Percentiles rank a stretch among this genome's conserved stretches.
phyloP scores from a whole-genome alignment of 1,140 invertebrate species.

The Ridgeia piscesae region DNA sequence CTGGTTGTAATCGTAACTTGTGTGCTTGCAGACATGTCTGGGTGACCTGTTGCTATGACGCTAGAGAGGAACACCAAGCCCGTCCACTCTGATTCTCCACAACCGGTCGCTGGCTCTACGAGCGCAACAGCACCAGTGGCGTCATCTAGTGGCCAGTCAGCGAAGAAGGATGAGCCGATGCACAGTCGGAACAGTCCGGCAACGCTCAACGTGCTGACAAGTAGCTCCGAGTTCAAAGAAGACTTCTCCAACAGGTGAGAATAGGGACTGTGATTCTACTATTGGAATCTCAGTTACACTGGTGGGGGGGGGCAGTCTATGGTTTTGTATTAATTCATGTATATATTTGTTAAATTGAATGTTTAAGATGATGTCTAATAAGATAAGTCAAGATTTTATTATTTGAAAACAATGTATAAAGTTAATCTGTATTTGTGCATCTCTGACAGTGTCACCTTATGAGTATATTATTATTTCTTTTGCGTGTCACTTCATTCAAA shows the following conservation, averaged over 20 bases:
- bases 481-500: too few relatives aligned
- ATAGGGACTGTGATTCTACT: neutral
- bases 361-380: too few relatives aligned
- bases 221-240: slow-evolving; percentile 49
- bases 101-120: neutral
- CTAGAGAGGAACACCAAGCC: neutral
- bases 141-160: slow-evolving; percentile 20
- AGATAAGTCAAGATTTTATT: too few relatives aligned
- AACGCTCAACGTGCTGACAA: slow-evolving; percentile 53
- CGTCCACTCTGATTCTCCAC: neutral
- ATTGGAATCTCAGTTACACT: neutral
- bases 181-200: slow-evolving; percentile 55
- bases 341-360: too few relatives aligned
- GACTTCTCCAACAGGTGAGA: slow-evolving; percentile 26
- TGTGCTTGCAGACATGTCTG: neutral
- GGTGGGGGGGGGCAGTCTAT: too few relatives aligned
- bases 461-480: too few relatives aligned
- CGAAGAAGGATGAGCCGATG: slow-evolving; percentile 55
- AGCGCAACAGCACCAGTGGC: slow-evolving; percentile 1
- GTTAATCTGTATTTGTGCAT: too few relatives aligned
- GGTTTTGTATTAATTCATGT: too few relatives aligned
- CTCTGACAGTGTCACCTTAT: too few relatives aligned
- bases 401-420: too few relatives aligned
- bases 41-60: neutral
- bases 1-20: neutral